Evolutionary conservation across 2,113 vertebrate species (phyloP), one percentile per base, ranked within the genome.

Genomic region (Notarius quadriscutis): DNA sequence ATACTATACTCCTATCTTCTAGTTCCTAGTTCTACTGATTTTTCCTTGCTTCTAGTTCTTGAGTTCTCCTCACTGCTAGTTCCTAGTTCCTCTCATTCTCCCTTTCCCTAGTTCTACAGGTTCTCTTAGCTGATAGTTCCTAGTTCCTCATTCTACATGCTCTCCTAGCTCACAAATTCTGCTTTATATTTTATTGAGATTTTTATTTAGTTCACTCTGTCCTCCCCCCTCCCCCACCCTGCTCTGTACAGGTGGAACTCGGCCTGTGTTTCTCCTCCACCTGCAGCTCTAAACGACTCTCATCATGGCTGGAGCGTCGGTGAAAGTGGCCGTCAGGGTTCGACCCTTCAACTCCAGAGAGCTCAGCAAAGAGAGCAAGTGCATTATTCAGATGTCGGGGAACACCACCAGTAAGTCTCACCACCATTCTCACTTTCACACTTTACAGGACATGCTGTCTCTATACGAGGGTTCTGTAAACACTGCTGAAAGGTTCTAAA

Each of bases 311-410:
- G 96, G 95, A 91, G 97, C 98, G 0, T 99, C 98, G 0, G 98
- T 99, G 90, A 99, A 99, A 95, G 98, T 99, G 94, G 98, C 98
- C 0, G 98, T 99, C 92, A 96, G 98, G 0, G 98, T 99, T 87
- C 97, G 98, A 89, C 98, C 98, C 92, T 99, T 99, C 95, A 99
- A 99, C 92, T 98, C 98, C 93, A 96, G 98, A 84, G 98, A 99
- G 91, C 98, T 97, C 27, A 94, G 95, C 91, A 97, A 97, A 22
- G 98, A 99, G 0, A 98, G 97, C 89, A 99, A 99, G 93, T 99
- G 98, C 92, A 99, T 99, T 87, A 99, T 99, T 91, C 98, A 99
- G 96, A 99, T 99, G 98, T 94, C 97, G 0, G 98, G 98, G 63
- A 99, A 97, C 94, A 99, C 98, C 78, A 99, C 98, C 65, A 99